Evolutionary conservation across 2,888 invertebrate species (phyloP).

Genomic region (Ochropacha duplaris): DNA sequence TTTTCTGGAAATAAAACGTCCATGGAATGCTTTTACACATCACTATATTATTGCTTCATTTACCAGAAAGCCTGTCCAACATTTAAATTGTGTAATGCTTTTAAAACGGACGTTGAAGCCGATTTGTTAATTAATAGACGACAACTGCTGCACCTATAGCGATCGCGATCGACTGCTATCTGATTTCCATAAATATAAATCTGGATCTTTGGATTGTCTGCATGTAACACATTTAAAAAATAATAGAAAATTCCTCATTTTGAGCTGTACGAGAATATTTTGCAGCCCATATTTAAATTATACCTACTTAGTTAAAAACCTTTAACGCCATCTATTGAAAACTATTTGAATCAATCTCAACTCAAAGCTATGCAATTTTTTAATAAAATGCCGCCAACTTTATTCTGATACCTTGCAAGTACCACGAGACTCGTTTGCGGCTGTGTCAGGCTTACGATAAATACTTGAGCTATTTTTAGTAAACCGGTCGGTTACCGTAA

Average conservation of each 20-base stretch:
- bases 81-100: no score
- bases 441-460: constrained; percentile 3
- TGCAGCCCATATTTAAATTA: neutral
- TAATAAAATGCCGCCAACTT: neutral
- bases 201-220: no score
- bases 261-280: neutral
- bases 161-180: no score
- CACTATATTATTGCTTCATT: neutral
- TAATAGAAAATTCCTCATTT: no score
- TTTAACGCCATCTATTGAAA: neutral
- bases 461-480: constrained; percentile 38
- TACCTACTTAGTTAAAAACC: neutral
- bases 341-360: neutral
- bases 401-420: neutral
- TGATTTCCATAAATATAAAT: no score
- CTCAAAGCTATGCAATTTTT: neutral
- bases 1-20: constrained; percentile 19
- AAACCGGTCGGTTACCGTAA: constrained; percentile 43
- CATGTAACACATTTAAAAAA: no score
- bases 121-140: no score
- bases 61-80: no score
- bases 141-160: no score
- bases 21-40: constrained; percentile 3
- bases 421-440: neutral
- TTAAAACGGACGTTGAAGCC: no score